These are phyloP conservation scores for Fragum fragum DNA, from an alignment of 2,888 invertebrate species.

Conservation along the genomic window DNA sequence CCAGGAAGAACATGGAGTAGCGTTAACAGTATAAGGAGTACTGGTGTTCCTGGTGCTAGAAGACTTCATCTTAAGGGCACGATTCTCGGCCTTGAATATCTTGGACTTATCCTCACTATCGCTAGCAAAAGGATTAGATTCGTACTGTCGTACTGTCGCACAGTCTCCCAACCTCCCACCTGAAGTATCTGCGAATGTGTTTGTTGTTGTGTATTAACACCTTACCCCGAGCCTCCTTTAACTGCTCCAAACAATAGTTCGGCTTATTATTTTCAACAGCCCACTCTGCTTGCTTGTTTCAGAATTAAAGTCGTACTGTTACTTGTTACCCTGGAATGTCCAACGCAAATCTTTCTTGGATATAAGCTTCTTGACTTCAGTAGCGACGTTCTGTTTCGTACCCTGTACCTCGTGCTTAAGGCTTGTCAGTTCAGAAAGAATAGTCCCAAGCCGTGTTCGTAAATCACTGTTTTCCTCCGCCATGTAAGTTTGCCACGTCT, in stretches of 20 bases:
- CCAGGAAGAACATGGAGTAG: background rate
- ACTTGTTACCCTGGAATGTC: slow-evolving; percentile 46
- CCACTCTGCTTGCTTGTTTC: slow-evolving; percentile 39
- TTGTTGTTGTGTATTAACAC: background rate
- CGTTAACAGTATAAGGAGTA: background rate
- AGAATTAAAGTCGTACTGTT: slow-evolving; percentile 47
- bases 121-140: slow-evolving; percentile 49
- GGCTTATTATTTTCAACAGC: slow-evolving; percentile 42
- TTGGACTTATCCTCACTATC: slow-evolving; percentile 57
- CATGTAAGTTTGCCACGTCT: background rate
- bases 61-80: slow-evolving; percentile 50
- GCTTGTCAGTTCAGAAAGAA: slow-evolving; percentile 5
- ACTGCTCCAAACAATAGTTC: slow-evolving; percentile 34
- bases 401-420: slow-evolving; percentile 10
- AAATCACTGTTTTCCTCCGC: background rate
- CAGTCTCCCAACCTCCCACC: slow-evolving; percentile 52
- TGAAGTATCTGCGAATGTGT: slow-evolving; percentile 39
- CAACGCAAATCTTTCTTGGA: slow-evolving; percentile 37
- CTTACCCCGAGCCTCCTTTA: slow-evolving; percentile 33
- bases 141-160: slow-evolving; percentile 56
- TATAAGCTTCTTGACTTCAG: slow-evolving; percentile 42
- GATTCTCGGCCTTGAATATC: slow-evolving; percentile 48
- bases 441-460: background rate
- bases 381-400: background rate
- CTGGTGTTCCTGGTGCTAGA: background rate